Conservation (phyloP, 2,888 invertebrate genomes). For the Eugnorisma glareosa region DNA sequence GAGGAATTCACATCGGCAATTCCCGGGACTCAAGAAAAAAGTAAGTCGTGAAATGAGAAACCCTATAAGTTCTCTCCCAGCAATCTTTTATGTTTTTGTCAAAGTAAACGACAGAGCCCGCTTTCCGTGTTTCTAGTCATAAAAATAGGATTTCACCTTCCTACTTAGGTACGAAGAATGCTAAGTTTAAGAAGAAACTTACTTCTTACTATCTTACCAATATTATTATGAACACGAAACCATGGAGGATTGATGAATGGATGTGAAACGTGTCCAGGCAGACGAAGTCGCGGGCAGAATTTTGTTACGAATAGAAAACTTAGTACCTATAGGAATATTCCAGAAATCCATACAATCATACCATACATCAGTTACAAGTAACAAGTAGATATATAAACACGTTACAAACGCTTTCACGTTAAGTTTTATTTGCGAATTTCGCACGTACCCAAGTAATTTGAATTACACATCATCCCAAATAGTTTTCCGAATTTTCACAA, state of each 20-base stretch:
- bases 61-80: background rate
- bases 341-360: background rate
- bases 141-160: slow-evolving; percentile 4
- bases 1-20: too few relatives aligned
- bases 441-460: background rate
- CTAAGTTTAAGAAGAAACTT: background rate
- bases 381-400: background rate
- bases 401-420: background rate
- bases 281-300: background rate
- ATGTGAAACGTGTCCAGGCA: background rate
- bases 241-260: background rate
- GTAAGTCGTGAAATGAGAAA: background rate
- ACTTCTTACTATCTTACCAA: background rate
- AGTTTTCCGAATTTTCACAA: background rate
- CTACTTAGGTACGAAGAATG: background rate
- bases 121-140: slow-evolving; percentile 5
- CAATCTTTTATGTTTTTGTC: slow-evolving; percentile 1
- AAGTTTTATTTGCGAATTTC: background rate
- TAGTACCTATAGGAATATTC: background rate
- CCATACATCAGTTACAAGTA: too few relatives aligned
- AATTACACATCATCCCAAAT: background rate
- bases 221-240: background rate
- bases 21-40: too few relatives aligned
- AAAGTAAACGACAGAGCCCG: slow-evolving; percentile 1
- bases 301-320: background rate